Evolutionary conservation across 2,797 vertebrate genomes (phyloP), one percentile per base, ranked within the genome.

Genomic region (Echiichthys vipera): DNA sequence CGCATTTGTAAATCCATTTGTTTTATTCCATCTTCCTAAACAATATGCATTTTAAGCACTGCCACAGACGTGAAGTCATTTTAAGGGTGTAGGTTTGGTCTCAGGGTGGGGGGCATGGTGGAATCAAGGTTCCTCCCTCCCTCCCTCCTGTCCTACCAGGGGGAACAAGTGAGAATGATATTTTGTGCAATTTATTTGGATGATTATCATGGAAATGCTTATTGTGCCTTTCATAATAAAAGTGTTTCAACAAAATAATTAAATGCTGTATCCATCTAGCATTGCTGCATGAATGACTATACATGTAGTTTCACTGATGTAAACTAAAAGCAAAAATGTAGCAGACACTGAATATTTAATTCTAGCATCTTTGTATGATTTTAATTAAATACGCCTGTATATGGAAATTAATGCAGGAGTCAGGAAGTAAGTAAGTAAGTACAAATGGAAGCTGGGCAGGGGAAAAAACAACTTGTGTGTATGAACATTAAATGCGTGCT

Each of bases 181-280:
- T 75, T 72, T 76, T 2, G 47, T 47, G 29, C 36, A 10, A 61
- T 62, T 29, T 74, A 40, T 78, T 77, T 70, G n/a, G 55, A 22
- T 7, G 20, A 37, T 27, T 30, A 36, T 64, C 7, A 53, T 45
- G 20, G 22, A 27, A n/a, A 65, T 70, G 32, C 27, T 53, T 5
- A 24, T 42, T 64, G 69, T 75, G 58, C 56, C 72, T 75, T 81
- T n/a, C 20, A 15, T 1, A 79, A 79, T 83, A 80, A 83, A 79
- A 22, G 39, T 24, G 34, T 7, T 32, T 15, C 0, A 27, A 29
- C 5, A 18, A 39, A 37, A 39, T 20, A 3, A 46, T 64, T 5
- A 22, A 57, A 46, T 62, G 4, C 10, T 58, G 2, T 36, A 0
- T 43, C n/a, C n/a, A n/a, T n/a, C n/a, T n/a, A n/a, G n/a, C n/a